Percentiles rank a stretch among this genome's conserved stretches.
These are phyloP conservation scores for Antedon mediterranea DNA, from an alignment of 53 echinoderm and acorn worm genomes.

Conservation along the genomic window DNA sequence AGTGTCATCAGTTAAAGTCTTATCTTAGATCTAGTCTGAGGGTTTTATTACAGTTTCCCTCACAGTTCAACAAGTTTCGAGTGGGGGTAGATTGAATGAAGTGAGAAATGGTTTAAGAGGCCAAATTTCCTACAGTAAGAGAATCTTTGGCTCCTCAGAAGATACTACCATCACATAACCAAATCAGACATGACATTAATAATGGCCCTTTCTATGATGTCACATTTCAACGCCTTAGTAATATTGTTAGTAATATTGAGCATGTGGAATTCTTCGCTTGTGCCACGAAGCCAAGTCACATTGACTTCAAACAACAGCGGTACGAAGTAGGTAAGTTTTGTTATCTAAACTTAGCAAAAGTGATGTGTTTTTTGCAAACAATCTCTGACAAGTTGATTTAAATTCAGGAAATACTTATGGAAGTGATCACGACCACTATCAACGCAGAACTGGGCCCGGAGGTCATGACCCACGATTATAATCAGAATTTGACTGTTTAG, in stretches of 20 bases:
- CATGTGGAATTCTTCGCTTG: neutral
- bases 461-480: neutral
- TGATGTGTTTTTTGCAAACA: neutral
- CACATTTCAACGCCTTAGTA: neutral
- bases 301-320: neutral
- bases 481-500: neutral
- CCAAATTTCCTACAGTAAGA: neutral
- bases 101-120: slow-evolving; percentile 1
- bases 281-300: neutral
- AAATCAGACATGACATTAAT: neutral
- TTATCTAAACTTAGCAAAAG: neutral
- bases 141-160: neutral
- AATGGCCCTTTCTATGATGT: neutral
- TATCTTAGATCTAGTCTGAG: neutral
- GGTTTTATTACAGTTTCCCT: neutral
- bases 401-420: neutral
- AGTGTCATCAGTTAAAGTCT: neutral
- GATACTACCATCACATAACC: neutral
- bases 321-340: neutral
- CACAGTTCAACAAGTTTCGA: neutral
- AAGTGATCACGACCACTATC: neutral
- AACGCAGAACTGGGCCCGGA: neutral
- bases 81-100: neutral
- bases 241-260: neutral
- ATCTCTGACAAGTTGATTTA: neutral